Evolutionary conservation across 2,113 vertebrate genomes (phyloP).

Genomic region (Hyaena hyaena): DNA sequence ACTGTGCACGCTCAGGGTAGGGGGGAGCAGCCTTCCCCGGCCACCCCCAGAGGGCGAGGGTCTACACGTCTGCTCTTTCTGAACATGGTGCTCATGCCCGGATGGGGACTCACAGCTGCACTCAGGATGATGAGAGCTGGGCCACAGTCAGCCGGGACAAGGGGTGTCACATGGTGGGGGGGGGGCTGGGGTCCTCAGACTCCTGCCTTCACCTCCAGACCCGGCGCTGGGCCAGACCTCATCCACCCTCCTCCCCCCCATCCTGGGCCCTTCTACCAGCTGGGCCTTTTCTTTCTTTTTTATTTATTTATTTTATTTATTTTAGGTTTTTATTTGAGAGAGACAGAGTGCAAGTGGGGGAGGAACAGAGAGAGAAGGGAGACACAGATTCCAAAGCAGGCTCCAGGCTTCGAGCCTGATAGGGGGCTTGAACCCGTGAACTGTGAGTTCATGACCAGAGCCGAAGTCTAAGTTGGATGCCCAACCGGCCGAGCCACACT

Average conservation of each 20-base stretch:
- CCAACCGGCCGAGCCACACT: no score
- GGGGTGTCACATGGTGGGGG: accelerated
- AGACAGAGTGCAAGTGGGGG: no score
- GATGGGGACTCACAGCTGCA: neutral
- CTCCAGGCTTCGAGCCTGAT: no score
- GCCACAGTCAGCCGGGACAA: accelerated
- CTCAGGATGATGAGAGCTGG: neutral
- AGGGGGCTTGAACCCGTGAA: no score
- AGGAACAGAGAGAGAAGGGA: no score
- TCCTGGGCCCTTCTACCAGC: accelerated
- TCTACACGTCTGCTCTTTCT: neutral
- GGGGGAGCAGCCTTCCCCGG: no score
- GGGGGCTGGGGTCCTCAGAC: neutral
- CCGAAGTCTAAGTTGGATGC: no score
- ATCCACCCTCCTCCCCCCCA: accelerated
- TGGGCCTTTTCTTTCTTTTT: no score
- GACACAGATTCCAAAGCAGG: no score
- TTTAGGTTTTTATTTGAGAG: no score
- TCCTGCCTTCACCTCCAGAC: neutral
- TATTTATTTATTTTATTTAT: no score
- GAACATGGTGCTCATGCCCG: accelerated
- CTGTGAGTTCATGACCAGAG: no score
- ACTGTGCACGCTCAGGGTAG: accelerated
- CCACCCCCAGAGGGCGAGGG: neutral
- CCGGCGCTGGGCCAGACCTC: neutral